Evolutionary conservation across 2,113 vertebrate genomes (phyloP).

Genomic region (Gnathonemus longibarbis): DNA sequence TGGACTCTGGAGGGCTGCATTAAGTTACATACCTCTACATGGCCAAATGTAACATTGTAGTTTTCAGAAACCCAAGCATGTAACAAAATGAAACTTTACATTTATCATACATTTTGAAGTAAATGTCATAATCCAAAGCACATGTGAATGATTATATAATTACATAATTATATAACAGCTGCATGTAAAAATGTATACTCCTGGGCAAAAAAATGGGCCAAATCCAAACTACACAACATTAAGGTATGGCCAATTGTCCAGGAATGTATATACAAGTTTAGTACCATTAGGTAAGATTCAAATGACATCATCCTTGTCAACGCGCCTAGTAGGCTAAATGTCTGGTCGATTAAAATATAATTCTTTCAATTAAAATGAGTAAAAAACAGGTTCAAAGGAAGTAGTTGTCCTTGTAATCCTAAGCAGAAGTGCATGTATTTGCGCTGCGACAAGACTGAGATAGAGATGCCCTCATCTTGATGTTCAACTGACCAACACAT

Average conservation of each 20-base stretch:
- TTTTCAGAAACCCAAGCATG: background rate
- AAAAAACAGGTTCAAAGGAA: background rate
- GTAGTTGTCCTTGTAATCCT: background rate
- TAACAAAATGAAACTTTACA: background rate
- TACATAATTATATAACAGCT: background rate
- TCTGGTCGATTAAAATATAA: background rate
- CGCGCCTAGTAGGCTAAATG: background rate
- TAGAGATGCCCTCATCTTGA: background rate
- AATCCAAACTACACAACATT: background rate
- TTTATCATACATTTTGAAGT: background rate
- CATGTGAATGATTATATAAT: background rate
- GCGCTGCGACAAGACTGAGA: background rate
- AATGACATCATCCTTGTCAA: background rate
- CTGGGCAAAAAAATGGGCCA: background rate
- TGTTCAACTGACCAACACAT: background rate
- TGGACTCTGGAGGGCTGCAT: background rate
- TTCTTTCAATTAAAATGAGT: background rate
- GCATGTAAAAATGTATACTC: background rate
- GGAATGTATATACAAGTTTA: background rate
- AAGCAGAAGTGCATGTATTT: background rate
- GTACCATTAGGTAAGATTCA: background rate
- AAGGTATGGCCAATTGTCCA: background rate
- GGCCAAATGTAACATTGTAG: background rate
- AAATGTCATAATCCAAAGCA: background rate
- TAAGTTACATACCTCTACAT: background rate